Evolutionary conservation across 2,797 vertebrate species (phyloP).

Genomic region (Sylvia borin): DNA sequence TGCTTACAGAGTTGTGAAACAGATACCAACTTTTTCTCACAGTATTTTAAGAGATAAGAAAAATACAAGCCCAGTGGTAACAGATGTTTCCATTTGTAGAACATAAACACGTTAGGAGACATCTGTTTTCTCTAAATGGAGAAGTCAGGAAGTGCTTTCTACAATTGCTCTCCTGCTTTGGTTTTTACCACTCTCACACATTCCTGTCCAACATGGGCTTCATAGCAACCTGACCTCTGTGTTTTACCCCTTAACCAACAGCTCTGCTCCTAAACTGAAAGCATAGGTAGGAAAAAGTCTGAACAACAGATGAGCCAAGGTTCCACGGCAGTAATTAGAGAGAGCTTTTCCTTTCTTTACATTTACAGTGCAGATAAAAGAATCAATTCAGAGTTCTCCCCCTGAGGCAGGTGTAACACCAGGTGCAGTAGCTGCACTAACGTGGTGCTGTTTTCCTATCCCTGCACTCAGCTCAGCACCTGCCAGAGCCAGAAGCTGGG

Average conservation of each 20-base stretch:
- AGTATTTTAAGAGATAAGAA: constrained; percentile 62
- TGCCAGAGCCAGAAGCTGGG: neutral
- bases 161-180: neutral
- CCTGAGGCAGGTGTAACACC: neutral
- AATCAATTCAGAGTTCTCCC: neutral
- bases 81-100: constrained; percentile 69
- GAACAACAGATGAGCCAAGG: neutral
- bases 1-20: neutral
- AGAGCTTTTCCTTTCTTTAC: neutral
- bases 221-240: fast-evolving
- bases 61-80: constrained; percentile 41
- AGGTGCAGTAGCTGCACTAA: neutral
- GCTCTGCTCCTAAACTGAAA: neutral
- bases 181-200: constrained; percentile 1
- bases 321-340: neutral
- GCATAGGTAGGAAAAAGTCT: neutral
- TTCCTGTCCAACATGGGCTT: neutral
- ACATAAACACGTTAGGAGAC: constrained; percentile 48
- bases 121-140: constrained; percentile 61
- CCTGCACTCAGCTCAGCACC: neutral
- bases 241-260: neutral
- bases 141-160: constrained; percentile 54
- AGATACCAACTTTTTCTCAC: constrained; percentile 61
- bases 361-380: neutral
- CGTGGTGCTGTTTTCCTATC: fast-evolving